Evolutionary conservation across 2,113 vertebrate genomes (phyloP).

Genomic region (Ursus arctos): DNA sequence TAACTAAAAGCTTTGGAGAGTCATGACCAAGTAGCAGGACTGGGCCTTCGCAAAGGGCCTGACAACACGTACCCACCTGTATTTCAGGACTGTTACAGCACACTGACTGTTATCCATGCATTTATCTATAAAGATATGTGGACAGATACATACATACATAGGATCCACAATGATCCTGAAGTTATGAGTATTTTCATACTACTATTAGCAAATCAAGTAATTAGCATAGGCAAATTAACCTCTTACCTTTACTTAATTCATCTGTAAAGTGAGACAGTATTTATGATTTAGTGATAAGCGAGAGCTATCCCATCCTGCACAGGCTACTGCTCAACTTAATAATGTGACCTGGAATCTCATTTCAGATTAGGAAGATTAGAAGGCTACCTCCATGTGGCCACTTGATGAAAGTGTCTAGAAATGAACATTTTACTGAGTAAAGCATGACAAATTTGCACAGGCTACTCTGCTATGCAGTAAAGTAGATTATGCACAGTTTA

Average conservation of each 20-base stretch:
- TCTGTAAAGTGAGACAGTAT: neutral
- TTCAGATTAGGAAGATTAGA: neutral
- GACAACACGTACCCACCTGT: neutral
- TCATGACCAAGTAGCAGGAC: neutral
- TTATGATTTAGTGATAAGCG: neutral
- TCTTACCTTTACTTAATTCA: neutral
- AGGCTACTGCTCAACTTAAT: neutral
- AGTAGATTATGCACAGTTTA: neutral
- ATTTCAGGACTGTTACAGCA: neutral
- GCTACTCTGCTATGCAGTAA: neutral
- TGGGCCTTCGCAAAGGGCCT: neutral
- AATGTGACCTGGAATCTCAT: neutral
- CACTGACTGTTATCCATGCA: neutral
- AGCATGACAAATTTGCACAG: neutral
- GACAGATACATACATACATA: neutral
- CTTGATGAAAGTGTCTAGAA: neutral
- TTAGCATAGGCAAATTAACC: neutral
- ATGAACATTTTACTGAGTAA: neutral
- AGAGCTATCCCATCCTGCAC: neutral
- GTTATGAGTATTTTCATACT: neutral
- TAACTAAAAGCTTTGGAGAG: neutral
- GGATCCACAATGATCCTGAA: neutral
- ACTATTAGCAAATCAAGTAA: neutral
- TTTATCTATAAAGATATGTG: neutral
- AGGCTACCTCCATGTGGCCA: neutral